phyloP scores from a whole-genome alignment of 2,113 vertebrate genomes.

The rabbit (Oryctolagus cuniculus) region DNA sequence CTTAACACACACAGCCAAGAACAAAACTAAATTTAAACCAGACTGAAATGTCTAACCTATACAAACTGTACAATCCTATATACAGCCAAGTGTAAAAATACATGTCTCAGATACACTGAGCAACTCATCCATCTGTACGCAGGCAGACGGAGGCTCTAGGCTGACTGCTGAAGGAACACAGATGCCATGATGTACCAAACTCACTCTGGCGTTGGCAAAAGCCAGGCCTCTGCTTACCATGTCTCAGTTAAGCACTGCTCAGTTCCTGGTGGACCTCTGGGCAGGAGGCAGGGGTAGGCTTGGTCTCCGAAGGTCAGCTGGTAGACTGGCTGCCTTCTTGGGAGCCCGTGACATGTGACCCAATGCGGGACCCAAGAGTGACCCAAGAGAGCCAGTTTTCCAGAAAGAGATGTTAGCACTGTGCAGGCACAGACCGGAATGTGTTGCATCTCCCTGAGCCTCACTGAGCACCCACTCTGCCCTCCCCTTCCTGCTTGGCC shows the following conservation, averaged over 20 bases:
- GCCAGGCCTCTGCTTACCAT: background rate
- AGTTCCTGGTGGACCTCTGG: background rate
- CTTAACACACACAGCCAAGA: background rate
- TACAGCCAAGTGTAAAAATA: slow-evolving; percentile 27
- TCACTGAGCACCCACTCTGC: background rate
- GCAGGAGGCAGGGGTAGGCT: background rate
- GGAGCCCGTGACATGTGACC: background rate
- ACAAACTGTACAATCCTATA: background rate
- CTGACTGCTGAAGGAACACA: slow-evolving; percentile 51
- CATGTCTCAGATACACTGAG: background rate
- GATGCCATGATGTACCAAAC: background rate
- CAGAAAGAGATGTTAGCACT: background rate
- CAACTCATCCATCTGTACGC: slow-evolving; percentile 21
- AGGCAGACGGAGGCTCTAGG: slow-evolving; percentile 17
- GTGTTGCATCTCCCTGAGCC: background rate
- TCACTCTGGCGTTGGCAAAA: background rate
- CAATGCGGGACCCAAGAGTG: too few relatives aligned
- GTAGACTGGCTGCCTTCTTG: background rate
- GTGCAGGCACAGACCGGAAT: background rate
- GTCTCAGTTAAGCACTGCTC: background rate
- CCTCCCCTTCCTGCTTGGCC: background rate
- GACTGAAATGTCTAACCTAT: background rate
- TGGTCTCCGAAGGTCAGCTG: background rate
- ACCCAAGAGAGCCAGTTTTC: background rate
- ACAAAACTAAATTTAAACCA: slow-evolving; percentile 44